These are phyloP conservation scores for Dromas ardeola DNA, from an alignment of 2,113 vertebrate species.

Conservation along the genomic window DNA sequence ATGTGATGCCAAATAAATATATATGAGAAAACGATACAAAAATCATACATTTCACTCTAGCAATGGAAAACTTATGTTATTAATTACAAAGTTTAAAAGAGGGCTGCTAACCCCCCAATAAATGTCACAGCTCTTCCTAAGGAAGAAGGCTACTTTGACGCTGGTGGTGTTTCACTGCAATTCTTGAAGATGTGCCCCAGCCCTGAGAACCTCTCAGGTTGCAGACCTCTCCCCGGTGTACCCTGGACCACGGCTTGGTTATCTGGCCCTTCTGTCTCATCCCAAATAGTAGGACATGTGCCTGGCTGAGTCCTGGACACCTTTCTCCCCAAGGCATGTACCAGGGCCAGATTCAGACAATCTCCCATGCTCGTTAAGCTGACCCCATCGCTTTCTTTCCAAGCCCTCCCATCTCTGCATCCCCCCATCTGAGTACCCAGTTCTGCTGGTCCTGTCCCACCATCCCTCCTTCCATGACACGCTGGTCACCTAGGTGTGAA, in stretches of 20 bases:
- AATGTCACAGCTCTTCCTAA: not conserved
- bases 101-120: not conserved
- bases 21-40: not conserved
- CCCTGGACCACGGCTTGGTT: not conserved
- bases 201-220: not conserved
- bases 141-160: not conserved
- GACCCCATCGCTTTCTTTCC: not conserved
- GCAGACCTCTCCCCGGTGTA: not conserved
- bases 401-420: not conserved
- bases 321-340: not conserved
- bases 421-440: not conserved
- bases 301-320: not conserved
- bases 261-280: no score
- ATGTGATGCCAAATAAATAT: not conserved
- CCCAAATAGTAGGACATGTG: no score
- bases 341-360: not conserved
- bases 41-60: not conserved
- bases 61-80: accelerated
- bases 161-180: not conserved
- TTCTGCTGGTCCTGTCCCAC: not conserved
- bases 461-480: accelerated
- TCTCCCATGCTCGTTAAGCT: not conserved
- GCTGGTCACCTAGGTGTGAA: not conserved
- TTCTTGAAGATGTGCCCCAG: not conserved
- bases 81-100: not conserved